Conservation (phyloP, 2,888 invertebrate genomes). For the Cryptus armator region DNA sequence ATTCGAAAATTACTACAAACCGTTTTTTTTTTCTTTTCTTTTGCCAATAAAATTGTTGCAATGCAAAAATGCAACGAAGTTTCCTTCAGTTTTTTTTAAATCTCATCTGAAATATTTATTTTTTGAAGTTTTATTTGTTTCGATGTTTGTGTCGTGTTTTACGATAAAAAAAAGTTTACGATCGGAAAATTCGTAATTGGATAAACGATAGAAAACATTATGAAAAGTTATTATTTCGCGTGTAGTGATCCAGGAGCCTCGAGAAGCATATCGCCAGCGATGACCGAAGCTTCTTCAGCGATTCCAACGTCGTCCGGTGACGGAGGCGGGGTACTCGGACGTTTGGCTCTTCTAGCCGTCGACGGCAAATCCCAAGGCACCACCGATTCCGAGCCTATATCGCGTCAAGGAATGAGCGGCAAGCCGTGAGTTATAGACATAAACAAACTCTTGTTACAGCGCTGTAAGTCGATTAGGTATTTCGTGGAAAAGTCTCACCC, state of each 20-base stretch:
- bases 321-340: slow-evolving; percentile 71
- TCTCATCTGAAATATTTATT: too few relatives aligned
- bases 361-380: slow-evolving; percentile 67
- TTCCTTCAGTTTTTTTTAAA: neutral
- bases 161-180: too few relatives aligned
- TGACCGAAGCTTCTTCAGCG: neutral
- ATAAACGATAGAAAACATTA: neutral
- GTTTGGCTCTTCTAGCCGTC: slow-evolving; percentile 73
- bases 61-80: neutral
- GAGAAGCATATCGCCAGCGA: slow-evolving; percentile 21
- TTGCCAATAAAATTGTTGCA: neutral
- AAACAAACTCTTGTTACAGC: neutral
- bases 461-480: neutral
- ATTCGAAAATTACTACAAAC: neutral
- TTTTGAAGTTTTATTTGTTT: too few relatives aligned
- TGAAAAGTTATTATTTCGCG: neutral
- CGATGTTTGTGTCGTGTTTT: too few relatives aligned
- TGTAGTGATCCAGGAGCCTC: slow-evolving; percentile 31
- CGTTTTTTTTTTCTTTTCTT: neutral
- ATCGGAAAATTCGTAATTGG: too few relatives aligned
- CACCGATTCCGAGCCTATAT: slow-evolving; percentile 58
- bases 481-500: neutral
- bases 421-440: slow-evolving; percentile 68
- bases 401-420: slow-evolving; percentile 73
- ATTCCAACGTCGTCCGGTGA: slow-evolving; percentile 62